Percentiles rank a stretch among this genome's conserved stretches.
phyloP scores from a whole-genome alignment of 2,113 vertebrate genomes.

The Stomatorhinus ivindoensis region DNA sequence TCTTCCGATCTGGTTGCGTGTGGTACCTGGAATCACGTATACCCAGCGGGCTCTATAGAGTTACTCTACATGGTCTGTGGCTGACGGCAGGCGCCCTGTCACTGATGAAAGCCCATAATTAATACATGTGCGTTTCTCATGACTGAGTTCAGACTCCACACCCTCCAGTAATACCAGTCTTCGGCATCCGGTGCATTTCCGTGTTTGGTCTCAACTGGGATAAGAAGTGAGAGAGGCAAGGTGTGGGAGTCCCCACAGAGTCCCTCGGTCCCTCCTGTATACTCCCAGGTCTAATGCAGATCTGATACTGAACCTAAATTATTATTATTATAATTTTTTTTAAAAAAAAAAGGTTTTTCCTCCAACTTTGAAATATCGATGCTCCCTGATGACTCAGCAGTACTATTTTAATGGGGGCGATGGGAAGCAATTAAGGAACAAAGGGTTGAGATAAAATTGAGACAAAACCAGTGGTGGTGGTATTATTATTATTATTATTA shows the following conservation, averaged over 20 bases:
- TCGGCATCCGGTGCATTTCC: background rate
- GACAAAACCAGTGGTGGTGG: background rate
- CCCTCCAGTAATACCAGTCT: background rate
- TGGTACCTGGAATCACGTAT: background rate
- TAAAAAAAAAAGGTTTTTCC: background rate
- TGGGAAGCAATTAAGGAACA: background rate
- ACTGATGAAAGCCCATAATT: background rate
- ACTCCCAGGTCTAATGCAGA: background rate
- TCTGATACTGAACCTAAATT: background rate
- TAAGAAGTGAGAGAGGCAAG: background rate
- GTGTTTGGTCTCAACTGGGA: too few species aligned
- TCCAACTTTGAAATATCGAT: background rate
- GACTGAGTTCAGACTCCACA: background rate
- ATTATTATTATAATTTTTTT: too few species aligned
- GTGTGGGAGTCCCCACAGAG: background rate
- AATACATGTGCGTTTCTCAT: background rate
- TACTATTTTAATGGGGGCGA: background rate
- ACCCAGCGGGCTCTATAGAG: background rate
- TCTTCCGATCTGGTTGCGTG: background rate
- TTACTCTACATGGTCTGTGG: background rate
- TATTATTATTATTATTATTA: background rate
- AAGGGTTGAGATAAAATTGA: background rate
- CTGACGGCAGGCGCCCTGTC: background rate
- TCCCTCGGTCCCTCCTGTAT: background rate
- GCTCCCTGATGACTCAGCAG: too few species aligned